Evolutionary conservation across 2,113 vertebrate genomes (phyloP).

Genomic region (Amblyopsis rosae): DNA sequence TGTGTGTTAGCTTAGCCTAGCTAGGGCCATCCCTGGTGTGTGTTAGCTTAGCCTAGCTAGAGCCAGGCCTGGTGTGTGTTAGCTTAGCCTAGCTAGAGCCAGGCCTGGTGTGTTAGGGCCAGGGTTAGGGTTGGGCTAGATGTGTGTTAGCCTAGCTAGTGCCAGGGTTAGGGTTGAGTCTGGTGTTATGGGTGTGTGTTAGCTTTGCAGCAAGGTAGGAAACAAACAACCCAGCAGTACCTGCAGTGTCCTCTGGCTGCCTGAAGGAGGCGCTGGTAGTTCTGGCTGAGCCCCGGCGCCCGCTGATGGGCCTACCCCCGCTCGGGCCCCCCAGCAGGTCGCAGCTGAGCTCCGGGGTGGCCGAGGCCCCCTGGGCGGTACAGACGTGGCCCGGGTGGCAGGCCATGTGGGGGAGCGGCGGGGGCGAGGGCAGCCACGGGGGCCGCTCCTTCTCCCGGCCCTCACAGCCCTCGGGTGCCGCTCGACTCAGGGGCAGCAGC

Average conservation of each 20-base stretch:
- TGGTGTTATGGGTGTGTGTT: too few species aligned
- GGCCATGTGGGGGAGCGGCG: conserved; percentile 59
- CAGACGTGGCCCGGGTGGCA: conserved; percentile 67
- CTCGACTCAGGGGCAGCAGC: conserved; percentile 76
- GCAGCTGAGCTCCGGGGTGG: conserved; percentile 53
- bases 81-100: background rate
- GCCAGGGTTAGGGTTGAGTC: too few species aligned
- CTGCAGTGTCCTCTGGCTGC: conserved; percentile 49
- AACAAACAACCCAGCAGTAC: conserved; percentile 13
- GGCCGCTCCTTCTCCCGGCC: conserved; percentile 69
- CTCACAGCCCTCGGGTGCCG: conserved; percentile 51
- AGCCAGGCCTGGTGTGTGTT: background rate
- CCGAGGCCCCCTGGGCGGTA: conserved; percentile 39
- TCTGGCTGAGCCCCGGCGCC: conserved; percentile 77
- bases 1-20: background rate
- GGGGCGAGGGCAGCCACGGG: conserved; percentile 74
- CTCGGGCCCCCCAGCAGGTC: conserved; percentile 67
- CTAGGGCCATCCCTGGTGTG: background rate
- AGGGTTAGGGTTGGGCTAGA: too few species aligned
- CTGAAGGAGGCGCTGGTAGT: conserved; percentile 24
- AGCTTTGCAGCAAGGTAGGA: too few species aligned
- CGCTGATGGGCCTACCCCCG: conserved; percentile 73
- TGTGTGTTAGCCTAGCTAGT: too few species aligned
- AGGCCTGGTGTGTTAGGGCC: background rate
- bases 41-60: background rate